phyloP scores from a whole-genome alignment of 1,140 invertebrate genomes.

The Macrosteles quadrilineatus region DNA sequence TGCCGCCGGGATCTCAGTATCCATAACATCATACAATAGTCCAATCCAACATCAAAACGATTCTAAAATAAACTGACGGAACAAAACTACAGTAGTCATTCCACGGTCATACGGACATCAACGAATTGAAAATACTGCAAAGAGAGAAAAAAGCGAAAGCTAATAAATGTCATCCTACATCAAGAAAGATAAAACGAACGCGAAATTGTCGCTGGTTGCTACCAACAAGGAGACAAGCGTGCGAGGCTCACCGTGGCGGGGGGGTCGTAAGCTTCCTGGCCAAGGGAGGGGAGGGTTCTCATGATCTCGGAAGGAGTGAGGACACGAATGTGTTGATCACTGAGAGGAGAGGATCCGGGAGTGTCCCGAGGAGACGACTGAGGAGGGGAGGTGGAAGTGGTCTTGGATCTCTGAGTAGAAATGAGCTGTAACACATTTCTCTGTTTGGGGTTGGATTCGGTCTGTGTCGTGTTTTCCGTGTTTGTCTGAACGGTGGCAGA shows the following conservation, averaged over 20 bases:
- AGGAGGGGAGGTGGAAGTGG: conserved; percentile 32
- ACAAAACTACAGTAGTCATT: conserved; percentile 5
- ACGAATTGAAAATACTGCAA: conserved; percentile 15
- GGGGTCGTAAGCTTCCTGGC: conserved; percentile 68
- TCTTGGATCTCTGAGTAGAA: conserved; percentile 28
- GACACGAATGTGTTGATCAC: conserved; percentile 79
- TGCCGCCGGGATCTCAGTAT: background rate
- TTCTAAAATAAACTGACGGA: background rate
- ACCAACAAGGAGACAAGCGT: conserved; percentile 36
- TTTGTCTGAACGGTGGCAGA: conserved; percentile 27
- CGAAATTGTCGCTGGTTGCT: background rate
- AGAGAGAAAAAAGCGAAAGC: conserved; percentile 32
- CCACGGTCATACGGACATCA: background rate
- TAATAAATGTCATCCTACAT: conserved; percentile 19
- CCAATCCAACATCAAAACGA: background rate
- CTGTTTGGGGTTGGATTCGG: conserved; percentile 34
- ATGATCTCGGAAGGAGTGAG: conserved; percentile 84
- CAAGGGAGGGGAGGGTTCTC: conserved; percentile 79
- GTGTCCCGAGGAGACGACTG: conserved; percentile 26
- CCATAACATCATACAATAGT: background rate
- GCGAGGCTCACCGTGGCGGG: conserved; percentile 60
- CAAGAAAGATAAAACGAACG: conserved; percentile 16
- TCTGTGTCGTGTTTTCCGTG: conserved; percentile 24
- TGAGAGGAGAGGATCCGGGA: conserved; percentile 41
- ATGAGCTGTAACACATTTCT: conserved; percentile 34